phyloP scores from a whole-genome alignment of 2,113 vertebrate species.

The Xenopus borealis region DNA sequence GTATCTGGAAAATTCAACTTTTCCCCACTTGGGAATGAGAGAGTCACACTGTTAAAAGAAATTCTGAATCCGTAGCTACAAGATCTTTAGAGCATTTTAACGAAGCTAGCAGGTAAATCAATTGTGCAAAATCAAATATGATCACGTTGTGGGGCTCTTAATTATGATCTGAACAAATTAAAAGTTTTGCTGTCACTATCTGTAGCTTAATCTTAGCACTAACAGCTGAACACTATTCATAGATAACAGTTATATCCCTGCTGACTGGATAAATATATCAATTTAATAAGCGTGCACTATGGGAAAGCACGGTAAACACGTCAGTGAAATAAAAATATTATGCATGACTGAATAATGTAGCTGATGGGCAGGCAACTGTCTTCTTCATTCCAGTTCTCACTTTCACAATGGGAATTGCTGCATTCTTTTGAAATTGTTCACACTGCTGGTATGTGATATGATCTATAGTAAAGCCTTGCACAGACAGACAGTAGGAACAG shows the following conservation, averaged over 20 bases:
- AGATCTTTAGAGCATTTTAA: conserved; percentile 6
- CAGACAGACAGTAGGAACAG: neutral
- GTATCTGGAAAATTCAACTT: too few relatives aligned
- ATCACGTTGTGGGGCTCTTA: neutral
- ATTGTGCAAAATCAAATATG: neutral
- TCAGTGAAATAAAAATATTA: neutral
- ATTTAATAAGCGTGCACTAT: conserved; percentile 6
- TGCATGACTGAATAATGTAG: neutral
- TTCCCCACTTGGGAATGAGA: too few relatives aligned
- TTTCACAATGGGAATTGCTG: neutral
- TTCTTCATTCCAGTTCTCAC: neutral
- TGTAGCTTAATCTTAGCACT: conserved; percentile 28
- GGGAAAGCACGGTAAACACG: neutral
- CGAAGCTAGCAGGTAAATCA: neutral
- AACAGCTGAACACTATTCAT: conserved; percentile 44
- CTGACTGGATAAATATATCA: neutral
- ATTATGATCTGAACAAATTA: conserved; percentile 17
- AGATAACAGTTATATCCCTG: conserved; percentile 30
- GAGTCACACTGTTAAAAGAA: neutral
- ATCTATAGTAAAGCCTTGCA: neutral
- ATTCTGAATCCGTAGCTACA: neutral
- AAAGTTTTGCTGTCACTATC: conserved; percentile 30
- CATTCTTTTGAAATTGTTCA: neutral
- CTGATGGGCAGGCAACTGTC: neutral
- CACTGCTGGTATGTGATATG: neutral